These are phyloP conservation scores for Tilapia sparmanii DNA, from an alignment of 2,113 vertebrate genomes.

Conservation along the genomic window DNA sequence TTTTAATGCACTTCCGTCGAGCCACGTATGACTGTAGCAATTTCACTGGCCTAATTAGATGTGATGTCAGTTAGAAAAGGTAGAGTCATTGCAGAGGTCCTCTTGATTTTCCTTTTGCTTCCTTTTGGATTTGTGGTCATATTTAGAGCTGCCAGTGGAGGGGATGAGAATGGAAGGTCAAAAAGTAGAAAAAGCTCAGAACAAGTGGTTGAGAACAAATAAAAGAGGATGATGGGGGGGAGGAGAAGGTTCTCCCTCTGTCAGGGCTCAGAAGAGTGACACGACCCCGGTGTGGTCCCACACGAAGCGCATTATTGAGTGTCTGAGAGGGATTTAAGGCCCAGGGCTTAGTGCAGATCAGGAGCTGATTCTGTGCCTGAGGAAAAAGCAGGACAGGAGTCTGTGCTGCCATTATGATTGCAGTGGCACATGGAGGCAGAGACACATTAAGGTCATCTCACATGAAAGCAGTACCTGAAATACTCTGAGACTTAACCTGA, in stretches of 20 bases:
- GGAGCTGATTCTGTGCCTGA: conserved; percentile 25
- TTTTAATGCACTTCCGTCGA: neutral
- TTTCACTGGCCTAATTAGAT: neutral
- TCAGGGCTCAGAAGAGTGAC: conserved; percentile 39
- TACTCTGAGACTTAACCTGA: neutral
- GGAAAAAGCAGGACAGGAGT: conserved; percentile 7
- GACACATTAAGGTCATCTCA: neutral
- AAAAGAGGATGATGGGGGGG: neutral
- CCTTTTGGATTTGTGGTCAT: neutral
- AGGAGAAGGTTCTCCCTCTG: conserved; percentile 18
- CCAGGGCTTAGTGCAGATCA: conserved; percentile 57
- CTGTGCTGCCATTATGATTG: neutral
- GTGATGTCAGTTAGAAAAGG: neutral
- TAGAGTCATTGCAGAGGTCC: neutral
- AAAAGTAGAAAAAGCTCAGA: neutral
- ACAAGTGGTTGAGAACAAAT: neutral
- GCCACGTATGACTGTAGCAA: neutral
- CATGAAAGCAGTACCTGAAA: conserved; percentile 1
- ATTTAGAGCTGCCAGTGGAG: neutral
- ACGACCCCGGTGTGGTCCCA: conserved; percentile 32
- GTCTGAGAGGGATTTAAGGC: conserved; percentile 61
- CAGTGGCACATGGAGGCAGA: neutral
- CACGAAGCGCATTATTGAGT: conserved; percentile 45
- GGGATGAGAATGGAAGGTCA: neutral
- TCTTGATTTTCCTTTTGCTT: neutral